Conservation (phyloP, 2,113 vertebrate genomes). For the Paraplagusia blochii region DNA sequence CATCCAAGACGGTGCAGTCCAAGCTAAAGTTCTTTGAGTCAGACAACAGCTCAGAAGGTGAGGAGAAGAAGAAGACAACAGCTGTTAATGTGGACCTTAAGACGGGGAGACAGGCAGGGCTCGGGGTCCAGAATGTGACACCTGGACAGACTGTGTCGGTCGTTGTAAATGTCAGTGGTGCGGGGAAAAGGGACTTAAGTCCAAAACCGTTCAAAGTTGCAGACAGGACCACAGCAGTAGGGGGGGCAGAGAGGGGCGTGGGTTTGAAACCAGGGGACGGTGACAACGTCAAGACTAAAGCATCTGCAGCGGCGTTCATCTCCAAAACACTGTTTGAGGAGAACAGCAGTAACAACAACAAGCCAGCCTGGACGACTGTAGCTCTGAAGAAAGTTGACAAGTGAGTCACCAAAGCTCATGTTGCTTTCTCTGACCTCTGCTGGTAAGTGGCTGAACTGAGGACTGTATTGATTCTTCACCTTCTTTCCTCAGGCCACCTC, state of each 20-base stretch:
- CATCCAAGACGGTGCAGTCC: conserved; percentile 76
- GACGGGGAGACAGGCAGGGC: not conserved
- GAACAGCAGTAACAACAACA: conserved; percentile 59
- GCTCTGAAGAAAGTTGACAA: conserved; percentile 36
- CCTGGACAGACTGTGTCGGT: conserved; percentile 31
- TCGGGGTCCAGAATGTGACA: conserved; percentile 2
- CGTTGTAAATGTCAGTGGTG: conserved; percentile 18
- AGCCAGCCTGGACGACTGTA: conserved; percentile 8
- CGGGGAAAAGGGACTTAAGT: conserved; percentile 3
- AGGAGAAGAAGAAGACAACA: conserved; percentile 21
- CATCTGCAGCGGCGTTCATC: conserved; percentile 54
- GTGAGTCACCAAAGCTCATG: conserved; percentile 39
- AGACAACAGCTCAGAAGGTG: not conserved
- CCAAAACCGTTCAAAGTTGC: conserved; percentile 1
- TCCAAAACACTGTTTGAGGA: conserved; percentile 67
- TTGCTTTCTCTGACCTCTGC: conserved; percentile 18
- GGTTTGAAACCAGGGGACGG: not conserved
- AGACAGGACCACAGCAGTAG: conserved; percentile 3
- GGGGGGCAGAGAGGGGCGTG: not conserved
- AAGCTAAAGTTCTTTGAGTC: conserved; percentile 77
- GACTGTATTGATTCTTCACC: not conserved
- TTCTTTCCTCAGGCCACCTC: conserved; percentile 30
- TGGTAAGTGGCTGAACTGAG: conserved; percentile 6
- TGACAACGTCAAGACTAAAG: conserved; percentile 26
- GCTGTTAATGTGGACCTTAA: not conserved